Evolutionary conservation across 1,140 invertebrate genomes (phyloP), one percentile per base, ranked within the genome.

Genomic region (Cheumatopsyche charites): DNA sequence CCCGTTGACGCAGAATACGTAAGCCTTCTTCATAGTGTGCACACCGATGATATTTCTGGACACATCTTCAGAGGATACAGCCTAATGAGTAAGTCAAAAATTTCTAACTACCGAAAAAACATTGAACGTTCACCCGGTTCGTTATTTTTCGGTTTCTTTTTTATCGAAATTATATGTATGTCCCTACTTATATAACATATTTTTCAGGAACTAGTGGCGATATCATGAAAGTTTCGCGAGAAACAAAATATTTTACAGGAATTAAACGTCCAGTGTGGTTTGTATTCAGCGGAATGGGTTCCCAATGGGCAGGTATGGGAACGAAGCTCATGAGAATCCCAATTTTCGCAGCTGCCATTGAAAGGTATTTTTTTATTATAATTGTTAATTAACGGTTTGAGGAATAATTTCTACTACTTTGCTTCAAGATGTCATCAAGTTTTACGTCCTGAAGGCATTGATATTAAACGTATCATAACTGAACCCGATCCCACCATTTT

Each of bases 221-320:
- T 72, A 74, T 81, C 1, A 80, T 84, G 1, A 75, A 80, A 0
- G 43, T 84, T 7, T 77, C 79, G 0, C 82, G 81, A 67, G 84
- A 87, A 47, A 81, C 88, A 11, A 82, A 88, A 61, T 86, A 88
- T 79, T 90, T 86, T 78, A 81, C 85, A 0, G 89, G 87, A 0
- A 82, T 86, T 4, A 84, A 85, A 68, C 81, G 88, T 73, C 92
- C 93, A 15, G 83, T 97, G 0, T 95, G 93, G 87, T 95, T 92
- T 82, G 88, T 97, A 9, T 98, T 95, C 82, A 91, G 94, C 73
- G 94, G 94, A 62, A 94, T 97, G 92, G 94, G 94, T 4, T 91
- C 91, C 0, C 94, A 97, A 78, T 97, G 94, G 94, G 79, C 87
- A 25, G 89, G 91, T 55, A 95, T 97, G 93, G 94, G 90, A 17